Percentiles rank a stretch among this genome's conserved stretches.
These are phyloP conservation scores for Halichondria panicea DNA, from an alignment of 37 sponge, comb jelly and placozoan genomes.

Conservation along the genomic window DNA sequence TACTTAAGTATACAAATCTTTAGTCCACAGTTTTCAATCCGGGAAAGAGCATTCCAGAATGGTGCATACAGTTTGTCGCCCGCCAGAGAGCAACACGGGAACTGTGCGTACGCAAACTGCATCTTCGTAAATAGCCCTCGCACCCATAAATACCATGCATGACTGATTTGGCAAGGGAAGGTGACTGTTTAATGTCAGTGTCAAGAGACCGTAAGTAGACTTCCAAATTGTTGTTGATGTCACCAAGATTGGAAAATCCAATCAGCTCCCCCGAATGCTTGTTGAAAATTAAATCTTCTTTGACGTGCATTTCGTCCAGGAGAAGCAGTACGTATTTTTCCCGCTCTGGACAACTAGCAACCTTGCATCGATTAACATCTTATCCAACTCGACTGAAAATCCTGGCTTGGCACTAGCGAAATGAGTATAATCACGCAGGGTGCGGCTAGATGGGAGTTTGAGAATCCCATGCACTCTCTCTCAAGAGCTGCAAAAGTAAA, in stretches of 20 bases:
- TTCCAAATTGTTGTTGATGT: conserved; percentile 20
- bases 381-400: conserved; percentile 37
- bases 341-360: conserved; percentile 20
- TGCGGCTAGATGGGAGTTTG: conserved; percentile 29
- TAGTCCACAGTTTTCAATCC: too few species aligned
- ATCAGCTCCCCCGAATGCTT: conserved; percentile 35
- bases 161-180: too few species aligned
- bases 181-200: too few species aligned
- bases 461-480: conserved; percentile 25
- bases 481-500: too few species aligned
- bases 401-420: conserved; percentile 13
- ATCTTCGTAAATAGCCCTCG: too few species aligned
- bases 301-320: conserved; percentile 46
- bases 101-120: too few species aligned
- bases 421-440: conserved; percentile 42
- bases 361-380: conserved; percentile 25
- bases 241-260: conserved; percentile 25
- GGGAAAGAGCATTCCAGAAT: too few species aligned
- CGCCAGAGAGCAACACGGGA: too few species aligned
- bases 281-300: conserved; percentile 40
- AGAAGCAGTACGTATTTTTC: conserved; percentile 34
- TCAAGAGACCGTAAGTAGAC: too few species aligned
- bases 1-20: too few species aligned
- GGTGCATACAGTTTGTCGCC: too few species aligned
- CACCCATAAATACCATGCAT: too few species aligned